phyloP scores from a whole-genome alignment of 2,113 vertebrate genomes.

The Scytalopus superciliaris region DNA sequence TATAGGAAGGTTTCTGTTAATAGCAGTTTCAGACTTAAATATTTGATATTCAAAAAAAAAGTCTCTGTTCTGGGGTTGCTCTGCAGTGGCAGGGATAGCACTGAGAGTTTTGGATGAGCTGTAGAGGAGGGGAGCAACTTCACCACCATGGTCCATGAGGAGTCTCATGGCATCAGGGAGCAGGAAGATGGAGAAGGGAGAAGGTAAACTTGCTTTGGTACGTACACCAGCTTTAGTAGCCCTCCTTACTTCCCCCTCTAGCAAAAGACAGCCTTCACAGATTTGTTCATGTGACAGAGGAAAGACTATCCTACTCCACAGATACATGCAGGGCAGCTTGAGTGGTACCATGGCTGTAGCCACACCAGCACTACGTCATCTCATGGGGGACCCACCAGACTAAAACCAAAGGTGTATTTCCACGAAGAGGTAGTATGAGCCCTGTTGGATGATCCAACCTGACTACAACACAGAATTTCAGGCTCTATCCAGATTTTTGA shows the following conservation, averaged over 20 bases:
- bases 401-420: neutral
- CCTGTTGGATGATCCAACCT: neutral
- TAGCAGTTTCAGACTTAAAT: neutral
- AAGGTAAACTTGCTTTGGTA: neutral
- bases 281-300: neutral
- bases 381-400: neutral
- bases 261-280: neutral
- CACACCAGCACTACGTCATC: neutral
- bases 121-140: neutral
- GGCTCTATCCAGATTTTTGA: neutral
- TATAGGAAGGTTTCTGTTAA: neutral
- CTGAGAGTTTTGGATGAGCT: neutral
- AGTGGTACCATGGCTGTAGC: neutral
- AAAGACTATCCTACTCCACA: neutral
- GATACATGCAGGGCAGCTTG: too few relatives aligned
- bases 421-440: fast-evolving
- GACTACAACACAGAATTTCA: neutral
- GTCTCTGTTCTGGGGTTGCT: neutral
- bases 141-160: neutral
- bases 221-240: neutral
- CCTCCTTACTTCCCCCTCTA: neutral
- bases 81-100: neutral
- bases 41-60: neutral
- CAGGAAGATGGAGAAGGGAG: neutral
- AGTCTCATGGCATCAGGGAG: fast-evolving